Evolutionary conservation across 2,113 vertebrate species (phyloP), one percentile per base, ranked within the genome.

Genomic region (Podarcis raffonei): DNA sequence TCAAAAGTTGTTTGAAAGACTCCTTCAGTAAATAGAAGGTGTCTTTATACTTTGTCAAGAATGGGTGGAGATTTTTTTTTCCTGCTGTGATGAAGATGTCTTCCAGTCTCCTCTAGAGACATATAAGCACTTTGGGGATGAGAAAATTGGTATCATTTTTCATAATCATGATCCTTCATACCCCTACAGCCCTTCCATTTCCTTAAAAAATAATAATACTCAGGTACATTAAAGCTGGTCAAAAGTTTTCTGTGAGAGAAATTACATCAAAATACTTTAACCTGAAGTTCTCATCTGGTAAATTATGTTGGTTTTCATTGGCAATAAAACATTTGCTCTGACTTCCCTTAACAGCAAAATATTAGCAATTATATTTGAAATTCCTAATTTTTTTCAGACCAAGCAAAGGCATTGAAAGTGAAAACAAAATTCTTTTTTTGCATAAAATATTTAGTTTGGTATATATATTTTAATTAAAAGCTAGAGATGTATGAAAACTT

Each of bases 101-200:
- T 95, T 94, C 94, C 71, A 2, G 88, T 90, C 87, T 85, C 75
- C 74, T 80, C 72, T 35, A 65, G 66, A 0, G 39, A 69, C 39
- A 91, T 77, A 27, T 5, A 2, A 0, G 3, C 77, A 88, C 89
- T 94, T 89, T 86, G 90, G 82, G 35, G 25, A 42, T 7, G 48
- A 79, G 37, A 65, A 65, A 79, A 78, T 35, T 59, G 6, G 42
- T 80, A 65, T 27, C n/a, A 32, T 77, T 81, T 59, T 69, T 2
- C 13, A 35, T 32, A 1, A 23, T 88, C n/a, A 53, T 78, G 87
- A 20, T 78, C 53, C 62, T 77, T 71, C 6, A 37, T 5, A 39
- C 79, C 7, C 27, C 42, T 7, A 5, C 11, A 6, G 35, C 6
- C 83, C 39, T 81, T 1, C 75, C 1, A 62, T 53, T 39, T 1